phyloP scores from a whole-genome alignment of 2,113 vertebrate species.

The Pagrus major region DNA sequence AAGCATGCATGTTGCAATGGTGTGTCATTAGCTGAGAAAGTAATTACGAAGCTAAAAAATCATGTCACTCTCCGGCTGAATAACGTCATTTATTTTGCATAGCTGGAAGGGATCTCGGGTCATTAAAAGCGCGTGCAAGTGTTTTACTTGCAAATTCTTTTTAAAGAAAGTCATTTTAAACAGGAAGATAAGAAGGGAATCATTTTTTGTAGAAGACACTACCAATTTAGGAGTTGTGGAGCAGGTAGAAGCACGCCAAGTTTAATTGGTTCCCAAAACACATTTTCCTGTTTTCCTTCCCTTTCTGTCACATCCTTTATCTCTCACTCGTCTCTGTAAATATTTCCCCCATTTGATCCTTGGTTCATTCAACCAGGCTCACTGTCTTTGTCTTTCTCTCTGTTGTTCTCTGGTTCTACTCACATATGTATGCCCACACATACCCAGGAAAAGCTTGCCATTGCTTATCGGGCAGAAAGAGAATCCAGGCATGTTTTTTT shows the following conservation, averaged over 20 bases:
- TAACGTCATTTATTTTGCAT: constrained; percentile 36
- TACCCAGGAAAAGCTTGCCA: constrained; percentile 30
- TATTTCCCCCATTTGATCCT: constrained; percentile 51
- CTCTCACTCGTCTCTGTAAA: constrained; percentile 34
- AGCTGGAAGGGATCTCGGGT: constrained; percentile 21
- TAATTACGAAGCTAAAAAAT: constrained; percentile 24
- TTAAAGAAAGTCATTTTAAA: constrained; percentile 21
- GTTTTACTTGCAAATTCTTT: constrained; percentile 11
- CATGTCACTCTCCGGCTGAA: constrained; percentile 8
- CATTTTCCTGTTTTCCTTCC: constrained; percentile 18
- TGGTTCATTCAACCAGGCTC: not conserved
- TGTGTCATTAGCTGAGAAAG: constrained; percentile 31
- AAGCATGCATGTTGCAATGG: constrained; percentile 37
- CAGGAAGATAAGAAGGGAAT: not conserved
- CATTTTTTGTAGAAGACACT: constrained; percentile 17
- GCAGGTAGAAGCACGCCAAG: constrained; percentile 20
- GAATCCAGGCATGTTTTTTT: constrained; percentile 13
- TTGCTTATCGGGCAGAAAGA: constrained; percentile 26
- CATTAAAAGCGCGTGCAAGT: constrained; percentile 33
- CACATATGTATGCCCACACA: constrained; percentile 4
- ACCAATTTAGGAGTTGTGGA: constrained; percentile 15
- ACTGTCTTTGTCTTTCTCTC: constrained; percentile 15
- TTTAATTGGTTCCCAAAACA: constrained; percentile 54
- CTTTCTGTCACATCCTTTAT: constrained; percentile 34
- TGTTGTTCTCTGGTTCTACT: constrained; percentile 27